Conservation (phyloP, 2,888 invertebrate genomes). For the Luperina testacea region DNA sequence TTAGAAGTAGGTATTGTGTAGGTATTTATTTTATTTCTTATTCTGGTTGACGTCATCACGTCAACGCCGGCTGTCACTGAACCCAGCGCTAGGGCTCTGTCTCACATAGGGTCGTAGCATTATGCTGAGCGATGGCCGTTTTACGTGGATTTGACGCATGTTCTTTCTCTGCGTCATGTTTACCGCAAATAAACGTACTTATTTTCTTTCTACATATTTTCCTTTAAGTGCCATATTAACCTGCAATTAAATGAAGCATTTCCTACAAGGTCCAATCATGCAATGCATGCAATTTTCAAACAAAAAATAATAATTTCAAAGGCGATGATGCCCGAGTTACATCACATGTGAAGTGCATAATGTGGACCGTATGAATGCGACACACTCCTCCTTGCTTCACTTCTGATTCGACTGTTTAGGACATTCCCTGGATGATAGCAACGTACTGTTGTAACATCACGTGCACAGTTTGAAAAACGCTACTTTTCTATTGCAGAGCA, state of each 20-base stretch:
- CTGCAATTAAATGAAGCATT: neutral
- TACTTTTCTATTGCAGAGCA: constrained; percentile 62
- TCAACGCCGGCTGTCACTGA: neutral
- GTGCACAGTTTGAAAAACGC: constrained; percentile 64
- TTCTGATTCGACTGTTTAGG: constrained; percentile 65
- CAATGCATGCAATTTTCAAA: constrained; percentile 1
- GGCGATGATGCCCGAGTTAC: constrained; percentile 4
- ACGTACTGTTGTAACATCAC: constrained; percentile 65
- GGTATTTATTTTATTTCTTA: neutral
- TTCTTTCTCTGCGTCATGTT: neutral
- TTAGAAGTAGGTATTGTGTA: neutral
- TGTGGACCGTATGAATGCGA: constrained; percentile 69
- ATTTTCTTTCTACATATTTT: neutral
- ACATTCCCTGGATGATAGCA: constrained; percentile 67
- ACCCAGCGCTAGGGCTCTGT: neutral
- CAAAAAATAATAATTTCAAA: constrained; percentile 13
- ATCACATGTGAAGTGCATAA: constrained; percentile 54
- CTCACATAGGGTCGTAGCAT: neutral
- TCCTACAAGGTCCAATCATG: constrained; percentile 7
- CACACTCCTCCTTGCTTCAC: constrained; percentile 70
- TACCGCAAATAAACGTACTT: neutral
- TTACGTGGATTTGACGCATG: neutral
- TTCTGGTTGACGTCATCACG: neutral
- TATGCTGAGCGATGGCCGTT: neutral
- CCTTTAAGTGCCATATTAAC: neutral